Percentiles rank a stretch among this genome's conserved stretches.
These are phyloP conservation scores for Syngnathus typhle DNA, from an alignment of 2,113 vertebrate genomes.

Conservation along the genomic window DNA sequence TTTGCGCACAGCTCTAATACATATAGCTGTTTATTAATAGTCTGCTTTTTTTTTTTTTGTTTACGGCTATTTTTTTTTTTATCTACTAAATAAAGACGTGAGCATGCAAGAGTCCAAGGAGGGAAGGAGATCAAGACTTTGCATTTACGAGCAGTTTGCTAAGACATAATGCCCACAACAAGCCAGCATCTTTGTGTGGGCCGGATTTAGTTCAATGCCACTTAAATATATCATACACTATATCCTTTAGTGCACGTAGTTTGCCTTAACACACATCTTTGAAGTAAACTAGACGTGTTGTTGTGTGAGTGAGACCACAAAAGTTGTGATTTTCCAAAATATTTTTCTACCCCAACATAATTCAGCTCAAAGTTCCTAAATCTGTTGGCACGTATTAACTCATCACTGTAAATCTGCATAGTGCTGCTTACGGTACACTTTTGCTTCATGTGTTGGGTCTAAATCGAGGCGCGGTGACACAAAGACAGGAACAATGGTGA, in stretches of 20 bases:
- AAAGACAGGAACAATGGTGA: slow-evolving; percentile 49
- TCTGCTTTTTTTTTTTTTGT: slow-evolving; percentile 49
- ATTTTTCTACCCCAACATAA: background rate
- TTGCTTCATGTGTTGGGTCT: slow-evolving; percentile 40
- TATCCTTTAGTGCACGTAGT: slow-evolving; percentile 18
- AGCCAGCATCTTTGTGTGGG: slow-evolving; percentile 58
- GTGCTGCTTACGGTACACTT: slow-evolving; percentile 46
- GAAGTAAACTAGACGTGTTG: slow-evolving; percentile 3
- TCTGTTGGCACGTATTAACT: slow-evolving; percentile 41
- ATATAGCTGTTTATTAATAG: slow-evolving; percentile 68
- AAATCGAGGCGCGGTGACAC: slow-evolving; percentile 43
- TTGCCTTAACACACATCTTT: slow-evolving; percentile 17
- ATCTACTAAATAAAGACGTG: slow-evolving; percentile 60
- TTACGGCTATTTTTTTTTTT: slow-evolving; percentile 60
- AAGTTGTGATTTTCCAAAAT: slow-evolving; percentile 27
- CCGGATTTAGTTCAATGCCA: slow-evolving; percentile 61
- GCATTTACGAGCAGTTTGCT: slow-evolving; percentile 66
- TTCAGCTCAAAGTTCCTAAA: slow-evolving; percentile 22
- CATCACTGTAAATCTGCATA: slow-evolving; percentile 38
- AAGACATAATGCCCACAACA: slow-evolving; percentile 65
- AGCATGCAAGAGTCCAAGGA: slow-evolving; percentile 45
- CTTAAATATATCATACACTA: slow-evolving; percentile 21
- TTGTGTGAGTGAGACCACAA: slow-evolving; percentile 20
- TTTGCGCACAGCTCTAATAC: slow-evolving; percentile 64
- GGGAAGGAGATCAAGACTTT: slow-evolving; percentile 66